Conservation (phyloP, 2,113 vertebrate species). For the Ageneiosus marmoratus region DNA sequence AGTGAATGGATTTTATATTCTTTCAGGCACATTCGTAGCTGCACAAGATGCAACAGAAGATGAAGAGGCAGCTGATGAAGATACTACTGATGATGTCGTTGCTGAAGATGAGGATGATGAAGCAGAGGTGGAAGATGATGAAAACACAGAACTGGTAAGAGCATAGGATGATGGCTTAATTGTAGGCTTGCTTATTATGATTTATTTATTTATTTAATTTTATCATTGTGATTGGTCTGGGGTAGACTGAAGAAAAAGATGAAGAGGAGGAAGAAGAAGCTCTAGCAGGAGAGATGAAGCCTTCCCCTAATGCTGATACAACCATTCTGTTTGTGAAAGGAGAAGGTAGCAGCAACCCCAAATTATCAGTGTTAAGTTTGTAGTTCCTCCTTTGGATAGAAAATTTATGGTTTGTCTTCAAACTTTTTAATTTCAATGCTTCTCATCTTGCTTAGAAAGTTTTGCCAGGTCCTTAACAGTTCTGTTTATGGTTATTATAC, state of each 20-base stretch:
- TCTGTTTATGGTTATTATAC: neutral
- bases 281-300: constrained; percentile 88
- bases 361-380: neutral
- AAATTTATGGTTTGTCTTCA: neutral
- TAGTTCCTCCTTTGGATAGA: neutral
- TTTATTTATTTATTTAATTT: neutral
- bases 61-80: constrained; percentile 90
- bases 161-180: neutral
- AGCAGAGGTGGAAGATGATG: constrained; percentile 96
- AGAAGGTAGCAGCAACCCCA: constrained; percentile 77
- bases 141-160: constrained; percentile 89
- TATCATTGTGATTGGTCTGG: constrained; percentile 53
- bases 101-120: constrained; percentile 97
- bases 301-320: constrained; percentile 93
- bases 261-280: constrained; percentile 84
- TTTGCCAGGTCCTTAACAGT: neutral
- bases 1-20: neutral
- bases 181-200: neutral
- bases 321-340: constrained; percentile 97
- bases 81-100: constrained; percentile 83
- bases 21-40: constrained; percentile 67
- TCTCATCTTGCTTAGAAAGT: no score
- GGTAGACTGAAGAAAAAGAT: constrained; percentile 90
- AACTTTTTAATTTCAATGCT: neutral
- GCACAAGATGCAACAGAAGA: constrained; percentile 95